Percentiles rank a stretch among this genome's conserved stretches.
phyloP scores from a whole-genome alignment of 37 sponge, comb jelly and placozoan genomes.

The Theonella swinhoei region DNA sequence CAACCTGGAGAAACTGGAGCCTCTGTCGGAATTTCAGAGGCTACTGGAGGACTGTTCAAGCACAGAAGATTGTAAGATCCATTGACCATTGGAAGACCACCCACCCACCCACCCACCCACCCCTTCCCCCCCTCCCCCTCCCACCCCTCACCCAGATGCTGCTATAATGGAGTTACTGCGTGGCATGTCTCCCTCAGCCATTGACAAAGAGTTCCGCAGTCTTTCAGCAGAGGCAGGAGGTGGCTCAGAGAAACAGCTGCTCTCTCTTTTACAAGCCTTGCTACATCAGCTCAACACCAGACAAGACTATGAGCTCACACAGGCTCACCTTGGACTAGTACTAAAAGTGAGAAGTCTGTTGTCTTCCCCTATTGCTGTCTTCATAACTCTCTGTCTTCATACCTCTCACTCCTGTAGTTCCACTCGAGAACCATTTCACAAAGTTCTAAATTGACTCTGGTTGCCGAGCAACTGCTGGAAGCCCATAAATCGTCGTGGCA shows the following conservation, averaged over 20 bases:
- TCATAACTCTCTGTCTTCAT: neutral
- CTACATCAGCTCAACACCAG: slow-evolving; percentile 47
- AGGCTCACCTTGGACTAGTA: slow-evolving; percentile 77
- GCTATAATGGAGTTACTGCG: slow-evolving; percentile 53
- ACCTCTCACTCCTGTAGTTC: slow-evolving; percentile 28
- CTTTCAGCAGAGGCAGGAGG: slow-evolving; percentile 77
- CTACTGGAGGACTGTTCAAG: slow-evolving; percentile 23
- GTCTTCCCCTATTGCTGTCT: neutral
- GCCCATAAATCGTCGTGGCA: slow-evolving; percentile 60
- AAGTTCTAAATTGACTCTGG: neutral
- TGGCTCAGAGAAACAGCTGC: slow-evolving; percentile 36
- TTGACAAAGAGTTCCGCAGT: slow-evolving; percentile 74
- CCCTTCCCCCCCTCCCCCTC: neutral
- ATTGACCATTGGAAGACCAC: neutral
- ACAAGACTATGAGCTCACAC: slow-evolving; percentile 78
- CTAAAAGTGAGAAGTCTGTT: slow-evolving; percentile 65
- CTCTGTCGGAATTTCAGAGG: slow-evolving; percentile 56
- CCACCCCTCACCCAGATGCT: slow-evolving; percentile 23
- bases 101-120: neutral
- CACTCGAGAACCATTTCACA: slow-evolving; percentile 36
- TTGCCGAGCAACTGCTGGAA: slow-evolving; percentile 43
- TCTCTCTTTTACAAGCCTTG: slow-evolving; percentile 47
- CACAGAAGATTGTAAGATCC: slow-evolving; percentile 45
- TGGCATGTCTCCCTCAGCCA: slow-evolving; percentile 75
- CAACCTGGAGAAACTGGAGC: slow-evolving; percentile 39